A percentile compares a stretch with the other conserved stretches of the same genome.
These are phyloP conservation scores for Drosophila mercatorum DNA, from an alignment of 2,888 invertebrate species.

Conservation along the genomic window DNA sequence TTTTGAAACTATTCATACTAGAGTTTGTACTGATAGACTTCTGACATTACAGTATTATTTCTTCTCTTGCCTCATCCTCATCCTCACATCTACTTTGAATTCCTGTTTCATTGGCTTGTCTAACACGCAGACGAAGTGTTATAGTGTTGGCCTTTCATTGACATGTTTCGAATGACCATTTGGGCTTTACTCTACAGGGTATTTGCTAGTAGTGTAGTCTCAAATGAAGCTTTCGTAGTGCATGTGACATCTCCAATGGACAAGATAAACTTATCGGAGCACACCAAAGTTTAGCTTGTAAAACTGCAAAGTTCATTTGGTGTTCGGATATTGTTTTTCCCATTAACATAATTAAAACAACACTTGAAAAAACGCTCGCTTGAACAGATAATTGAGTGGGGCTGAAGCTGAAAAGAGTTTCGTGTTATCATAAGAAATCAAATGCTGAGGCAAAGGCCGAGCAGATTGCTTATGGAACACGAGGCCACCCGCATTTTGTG, in stretches of 20 bases:
- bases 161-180: no score
- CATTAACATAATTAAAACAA: constrained; percentile 1
- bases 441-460: background rate
- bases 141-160: no score
- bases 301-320: constrained; percentile 3
- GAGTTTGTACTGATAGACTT: background rate
- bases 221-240: no score
- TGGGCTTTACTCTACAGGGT: background rate
- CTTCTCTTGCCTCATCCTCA: background rate
- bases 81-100: background rate
- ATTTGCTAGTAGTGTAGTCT: background rate
- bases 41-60: background rate
- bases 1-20: no score
- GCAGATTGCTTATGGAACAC: background rate
- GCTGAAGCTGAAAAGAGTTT: constrained; percentile 3
- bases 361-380: background rate
- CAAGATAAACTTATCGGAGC: constrained; percentile 3
- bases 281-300: background rate
- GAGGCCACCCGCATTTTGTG: constrained; percentile 23
- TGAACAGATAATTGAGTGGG: constrained; percentile 3
- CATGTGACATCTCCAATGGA: background rate
- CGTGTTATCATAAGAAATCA: background rate
- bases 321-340: constrained; percentile 3
- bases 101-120: background rate
- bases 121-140: no score